phyloP scores from a whole-genome alignment of 2,113 vertebrate species.

The Lutjanus erythropterus region DNA sequence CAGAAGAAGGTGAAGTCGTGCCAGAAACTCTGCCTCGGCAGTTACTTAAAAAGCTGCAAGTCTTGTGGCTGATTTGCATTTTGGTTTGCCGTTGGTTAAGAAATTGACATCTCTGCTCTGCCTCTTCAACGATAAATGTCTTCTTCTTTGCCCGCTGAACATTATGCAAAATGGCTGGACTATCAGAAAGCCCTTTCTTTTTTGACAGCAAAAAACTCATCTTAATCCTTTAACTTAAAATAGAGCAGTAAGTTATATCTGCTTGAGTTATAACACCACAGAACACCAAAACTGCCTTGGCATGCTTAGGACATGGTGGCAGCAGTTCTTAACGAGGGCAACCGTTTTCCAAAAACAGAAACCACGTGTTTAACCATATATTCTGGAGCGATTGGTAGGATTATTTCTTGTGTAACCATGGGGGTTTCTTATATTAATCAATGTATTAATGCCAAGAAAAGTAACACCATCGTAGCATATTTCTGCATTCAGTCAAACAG shows the following conservation, averaged over 20 bases:
- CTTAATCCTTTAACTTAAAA: constrained; percentile 1
- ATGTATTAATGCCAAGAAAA: neutral
- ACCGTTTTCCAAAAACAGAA: constrained; percentile 21
- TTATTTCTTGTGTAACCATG: neutral
- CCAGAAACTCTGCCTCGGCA: no score
- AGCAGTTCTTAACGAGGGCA: neutral
- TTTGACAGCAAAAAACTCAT: constrained; percentile 5
- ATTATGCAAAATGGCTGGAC: neutral
- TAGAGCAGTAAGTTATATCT: neutral
- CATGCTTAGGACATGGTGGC: neutral
- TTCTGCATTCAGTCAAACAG: neutral
- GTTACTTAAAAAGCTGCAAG: neutral
- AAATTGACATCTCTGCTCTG: neutral
- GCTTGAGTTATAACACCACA: neutral
- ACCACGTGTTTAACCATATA: neutral
- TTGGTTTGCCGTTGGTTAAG: neutral
- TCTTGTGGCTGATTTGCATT: neutral
- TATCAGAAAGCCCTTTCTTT: neutral
- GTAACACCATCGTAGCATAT: neutral
- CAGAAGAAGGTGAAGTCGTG: no score
- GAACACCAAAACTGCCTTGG: neutral
- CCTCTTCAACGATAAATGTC: neutral
- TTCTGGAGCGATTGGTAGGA: neutral
- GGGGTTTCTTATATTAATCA: neutral
- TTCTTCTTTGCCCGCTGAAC: neutral